phyloP scores from a whole-genome alignment of 1,140 invertebrate species.

The Atta texana region DNA sequence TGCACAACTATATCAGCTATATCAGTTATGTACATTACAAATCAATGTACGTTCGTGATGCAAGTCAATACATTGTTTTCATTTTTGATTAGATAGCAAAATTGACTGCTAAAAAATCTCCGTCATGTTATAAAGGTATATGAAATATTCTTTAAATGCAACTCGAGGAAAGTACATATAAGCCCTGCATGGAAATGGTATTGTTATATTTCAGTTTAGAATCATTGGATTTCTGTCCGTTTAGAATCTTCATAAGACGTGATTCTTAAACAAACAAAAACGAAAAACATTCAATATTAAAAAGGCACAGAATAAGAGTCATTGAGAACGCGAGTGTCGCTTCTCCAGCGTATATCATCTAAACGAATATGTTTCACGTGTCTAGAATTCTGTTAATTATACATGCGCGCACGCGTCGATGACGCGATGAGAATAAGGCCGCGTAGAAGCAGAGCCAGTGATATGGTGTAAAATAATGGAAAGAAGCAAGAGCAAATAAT shows the following conservation, averaged over 20 bases:
- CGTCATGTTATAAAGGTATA: constrained; percentile 40
- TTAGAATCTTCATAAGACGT: not conserved
- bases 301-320: constrained; percentile 55
- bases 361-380: not conserved
- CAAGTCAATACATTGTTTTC: not conserved
- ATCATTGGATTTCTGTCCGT: constrained; percentile 7
- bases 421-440: constrained; percentile 12
- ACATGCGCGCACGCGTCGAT: constrained; percentile 5
- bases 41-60: not conserved
- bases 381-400: constrained; percentile 32
- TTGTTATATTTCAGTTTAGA: constrained; percentile 21
- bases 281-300: constrained; percentile 34
- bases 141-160: constrained; percentile 48
- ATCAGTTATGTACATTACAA: constrained; percentile 8
- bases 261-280: constrained; percentile 15
- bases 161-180: constrained; percentile 18
- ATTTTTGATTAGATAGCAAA: constrained; percentile 37
- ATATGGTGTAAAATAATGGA: constrained; percentile 12
- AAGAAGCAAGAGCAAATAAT: constrained; percentile 20
- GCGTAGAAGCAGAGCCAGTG: constrained; percentile 7
- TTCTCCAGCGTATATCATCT: constrained; percentile 7
- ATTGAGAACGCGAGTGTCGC: constrained; percentile 32
- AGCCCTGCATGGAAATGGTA: constrained; percentile 10
- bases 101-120: constrained; percentile 18
- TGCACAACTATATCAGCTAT: not conserved